phyloP scores from a whole-genome alignment of 2,888 invertebrate genomes.

The Cataglyphis cursor region DNA sequence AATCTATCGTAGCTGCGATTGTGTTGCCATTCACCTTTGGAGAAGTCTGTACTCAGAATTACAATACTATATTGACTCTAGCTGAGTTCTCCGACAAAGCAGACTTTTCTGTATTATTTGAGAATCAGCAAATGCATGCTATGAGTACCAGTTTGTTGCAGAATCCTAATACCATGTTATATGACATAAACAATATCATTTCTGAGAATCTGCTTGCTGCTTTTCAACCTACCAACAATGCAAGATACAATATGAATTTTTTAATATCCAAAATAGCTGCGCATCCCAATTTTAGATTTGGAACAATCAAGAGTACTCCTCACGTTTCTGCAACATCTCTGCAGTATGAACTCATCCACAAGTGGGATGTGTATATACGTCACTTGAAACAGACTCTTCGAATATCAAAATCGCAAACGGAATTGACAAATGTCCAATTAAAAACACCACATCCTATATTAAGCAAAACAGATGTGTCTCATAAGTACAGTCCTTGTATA shows the following conservation, averaged over 20 bases:
- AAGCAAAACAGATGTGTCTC: conserved; percentile 27
- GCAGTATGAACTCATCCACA: conserved; percentile 83
- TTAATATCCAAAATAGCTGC: conserved; percentile 85
- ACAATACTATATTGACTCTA: conserved; percentile 87
- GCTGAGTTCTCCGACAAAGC: conserved; percentile 86
- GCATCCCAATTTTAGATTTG: conserved; percentile 87
- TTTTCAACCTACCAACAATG: conserved; percentile 85
- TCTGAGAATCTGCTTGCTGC: conserved; percentile 87
- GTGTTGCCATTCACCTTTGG: conserved; percentile 87
- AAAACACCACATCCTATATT: conserved; percentile 67
- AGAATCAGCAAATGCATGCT: conserved; percentile 87
- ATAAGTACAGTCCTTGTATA: conserved; percentile 73
- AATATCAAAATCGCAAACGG: conserved; percentile 67
- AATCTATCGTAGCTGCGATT: conserved; percentile 85
- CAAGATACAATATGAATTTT: conserved; percentile 76
- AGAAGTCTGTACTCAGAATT: conserved; percentile 88
- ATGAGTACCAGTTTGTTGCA: conserved; percentile 83
- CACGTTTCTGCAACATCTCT: conserved; percentile 12
- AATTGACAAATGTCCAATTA: conserved; percentile 76
- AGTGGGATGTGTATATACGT: conserved; percentile 84
- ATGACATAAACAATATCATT: conserved; percentile 87
- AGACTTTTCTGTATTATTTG: conserved; percentile 86
- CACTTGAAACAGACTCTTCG: conserved; percentile 82
- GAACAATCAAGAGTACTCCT: conserved; percentile 85
- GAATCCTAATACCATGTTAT: conserved; percentile 82